Conservation (phyloP, 2,797 vertebrate genomes). For the Neostethus bicornis region DNA sequence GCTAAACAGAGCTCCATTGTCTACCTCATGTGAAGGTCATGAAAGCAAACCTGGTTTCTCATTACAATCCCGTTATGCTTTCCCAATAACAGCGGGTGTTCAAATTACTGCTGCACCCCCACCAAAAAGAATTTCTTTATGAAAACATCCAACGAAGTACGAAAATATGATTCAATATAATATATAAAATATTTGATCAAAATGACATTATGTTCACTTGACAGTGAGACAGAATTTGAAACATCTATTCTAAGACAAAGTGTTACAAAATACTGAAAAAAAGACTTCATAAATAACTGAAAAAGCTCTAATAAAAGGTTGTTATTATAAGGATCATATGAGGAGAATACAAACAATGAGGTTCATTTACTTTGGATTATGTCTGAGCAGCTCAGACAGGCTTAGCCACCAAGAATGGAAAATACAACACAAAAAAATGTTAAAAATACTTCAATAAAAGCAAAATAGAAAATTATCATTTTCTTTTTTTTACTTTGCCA, state of each 20-base stretch:
- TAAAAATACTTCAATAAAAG: neutral
- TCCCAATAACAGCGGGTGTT: constrained; percentile 43
- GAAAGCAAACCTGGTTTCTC: constrained; percentile 41
- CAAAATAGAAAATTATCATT: too few relatives aligned
- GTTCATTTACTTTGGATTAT: neutral
- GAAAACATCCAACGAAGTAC: too few relatives aligned
- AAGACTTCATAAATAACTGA: neutral
- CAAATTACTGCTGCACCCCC: constrained; percentile 36
- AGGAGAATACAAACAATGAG: neutral
- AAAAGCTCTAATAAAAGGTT: neutral
- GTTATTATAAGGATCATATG: neutral
- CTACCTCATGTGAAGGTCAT: constrained; percentile 36
- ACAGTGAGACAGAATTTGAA: too few relatives aligned
- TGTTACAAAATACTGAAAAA: neutral
- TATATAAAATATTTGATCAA: too few relatives aligned
- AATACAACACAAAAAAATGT: neutral
- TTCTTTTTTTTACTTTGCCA: too few relatives aligned
- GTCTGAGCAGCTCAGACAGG: neutral
- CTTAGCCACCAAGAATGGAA: neutral
- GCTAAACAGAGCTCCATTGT: constrained; percentile 70
- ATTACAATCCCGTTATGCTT: constrained; percentile 32
- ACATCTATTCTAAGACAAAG: neutral
- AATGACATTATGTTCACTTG: neutral
- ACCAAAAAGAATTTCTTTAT: too few relatives aligned
- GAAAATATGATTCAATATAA: too few relatives aligned